Conservation (phyloP, 2,888 invertebrate genomes). For the Trichopria drosophilae region DNA sequence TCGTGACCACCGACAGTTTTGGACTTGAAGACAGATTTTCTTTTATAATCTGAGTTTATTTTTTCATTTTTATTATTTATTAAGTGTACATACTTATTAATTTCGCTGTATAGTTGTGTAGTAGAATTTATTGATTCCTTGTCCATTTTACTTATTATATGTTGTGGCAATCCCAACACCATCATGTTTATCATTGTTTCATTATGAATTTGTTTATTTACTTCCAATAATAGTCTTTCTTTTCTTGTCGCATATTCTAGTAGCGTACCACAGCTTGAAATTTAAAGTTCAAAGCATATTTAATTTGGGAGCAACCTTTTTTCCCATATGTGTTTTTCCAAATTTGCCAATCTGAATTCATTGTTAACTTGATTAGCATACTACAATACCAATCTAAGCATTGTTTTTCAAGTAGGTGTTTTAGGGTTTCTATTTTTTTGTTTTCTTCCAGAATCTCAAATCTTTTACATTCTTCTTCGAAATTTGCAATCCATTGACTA, state of each 20-base stretch:
- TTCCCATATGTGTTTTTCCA: conserved; percentile 27
- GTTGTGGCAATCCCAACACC: conserved; percentile 42
- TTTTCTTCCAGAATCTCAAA: conserved; percentile 25
- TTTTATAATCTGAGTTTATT: conserved; percentile 9
- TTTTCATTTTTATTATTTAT: conserved; percentile 31
- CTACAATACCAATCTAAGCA: conserved; percentile 30
- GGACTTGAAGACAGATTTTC: too few relatives aligned
- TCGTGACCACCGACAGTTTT: too few relatives aligned
- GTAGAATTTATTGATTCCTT: conserved; percentile 41
- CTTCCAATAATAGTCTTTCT: conserved; percentile 26
- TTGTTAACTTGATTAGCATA: conserved; percentile 20
- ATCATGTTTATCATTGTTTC: conserved; percentile 42
- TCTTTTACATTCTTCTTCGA: conserved; percentile 36
- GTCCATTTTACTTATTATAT: conserved; percentile 41
- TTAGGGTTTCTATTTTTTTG: conserved; percentile 22
- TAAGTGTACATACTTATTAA: conserved; percentile 43
- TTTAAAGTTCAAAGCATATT: conserved; percentile 26
- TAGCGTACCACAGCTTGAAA: conserved; percentile 23
- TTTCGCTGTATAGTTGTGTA: conserved; percentile 43
- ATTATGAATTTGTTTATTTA: conserved; percentile 27
- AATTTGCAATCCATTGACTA: conserved; percentile 35
- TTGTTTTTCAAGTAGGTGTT: conserved; percentile 18
- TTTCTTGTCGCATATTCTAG: conserved; percentile 33
- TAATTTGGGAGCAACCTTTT: conserved; percentile 32
- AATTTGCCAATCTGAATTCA: conserved; percentile 16